Evolutionary conservation across 2,113 vertebrate species (phyloP), one percentile per base, ranked within the genome.

Genomic region (Sprattus sprattus): DNA sequence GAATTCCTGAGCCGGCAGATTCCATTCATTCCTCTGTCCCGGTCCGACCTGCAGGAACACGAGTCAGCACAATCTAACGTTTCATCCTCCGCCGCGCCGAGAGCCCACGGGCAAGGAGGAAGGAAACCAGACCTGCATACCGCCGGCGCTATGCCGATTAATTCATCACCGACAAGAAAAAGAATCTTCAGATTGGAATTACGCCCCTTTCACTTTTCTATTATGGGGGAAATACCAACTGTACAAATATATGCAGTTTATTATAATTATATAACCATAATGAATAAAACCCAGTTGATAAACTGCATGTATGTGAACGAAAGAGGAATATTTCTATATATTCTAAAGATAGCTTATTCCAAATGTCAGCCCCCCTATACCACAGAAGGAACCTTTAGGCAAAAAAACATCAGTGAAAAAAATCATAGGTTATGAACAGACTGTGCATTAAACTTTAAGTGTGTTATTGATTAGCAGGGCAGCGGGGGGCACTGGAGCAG

Each of bases 11-110:
- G 89, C 88, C 81, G 83, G 93, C 92, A 89, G 90, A 91, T 94
- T 95, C 92, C 94, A 92, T 92, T 94, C 93, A 93, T 93, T 89
- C 91, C 93, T 88, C 86, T 57, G 90, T 88, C 92, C 91, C 90
- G 89, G 71, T 13, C 25, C 25, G 9, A 32, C 64, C 64, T 32
- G 64, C 90, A 60, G 86, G 46, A 49, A 82, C 86, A 50, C 78
- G 90, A 88, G 90, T 92, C 92, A 94, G 93, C 93, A 92, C 88
- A 84, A 32, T 39, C 60, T 50, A 67, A 44, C 67, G 18, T 32
- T 89, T 87, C 84, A 82, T 89, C 84, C 84, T 54, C 25, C 71
- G 6, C 54, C 22, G 54, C 3, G 6, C 18, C 54, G 54, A 60
- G 54, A 18, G 18, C 54, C 20, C 4, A 7, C 10, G 28, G 32